Evolutionary conservation across 2,113 vertebrate genomes (phyloP).

Genomic region (Lathamus discolor): DNA sequence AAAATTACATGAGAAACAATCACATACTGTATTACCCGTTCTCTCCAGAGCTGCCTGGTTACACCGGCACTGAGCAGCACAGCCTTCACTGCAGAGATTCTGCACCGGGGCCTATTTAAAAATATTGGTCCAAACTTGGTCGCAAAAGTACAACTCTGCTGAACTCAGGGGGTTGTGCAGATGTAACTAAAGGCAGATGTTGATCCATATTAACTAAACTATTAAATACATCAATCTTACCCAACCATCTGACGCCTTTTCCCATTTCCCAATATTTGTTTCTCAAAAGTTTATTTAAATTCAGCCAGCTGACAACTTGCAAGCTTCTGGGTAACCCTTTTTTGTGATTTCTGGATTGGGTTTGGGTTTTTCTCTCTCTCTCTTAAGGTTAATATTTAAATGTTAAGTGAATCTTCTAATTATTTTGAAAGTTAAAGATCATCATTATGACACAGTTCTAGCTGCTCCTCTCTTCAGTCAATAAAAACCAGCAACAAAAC

Average conservation of each 20-base stretch:
- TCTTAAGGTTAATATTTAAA: background rate
- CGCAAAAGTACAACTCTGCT: conserved; percentile 28
- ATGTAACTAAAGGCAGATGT: conserved; percentile 64
- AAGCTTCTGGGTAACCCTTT: conserved; percentile 13
- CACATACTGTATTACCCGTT: conserved; percentile 45
- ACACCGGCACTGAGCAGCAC: background rate
- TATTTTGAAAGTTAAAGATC: background rate
- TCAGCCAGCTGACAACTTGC: conserved; percentile 8
- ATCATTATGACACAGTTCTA: background rate
- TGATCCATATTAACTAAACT: conserved; percentile 57
- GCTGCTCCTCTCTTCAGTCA: background rate
- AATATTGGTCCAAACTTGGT: conserved; percentile 33
- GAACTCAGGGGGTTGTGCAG: conserved; percentile 26
- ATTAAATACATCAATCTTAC: conserved; percentile 56
- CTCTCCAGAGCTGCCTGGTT: conserved; percentile 37
- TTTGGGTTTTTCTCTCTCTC: background rate
- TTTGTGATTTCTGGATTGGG: background rate
- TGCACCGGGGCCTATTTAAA: conserved; percentile 39
- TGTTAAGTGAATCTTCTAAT: background rate
- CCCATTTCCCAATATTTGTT: conserved; percentile 9
- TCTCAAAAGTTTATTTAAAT: conserved; percentile 41
- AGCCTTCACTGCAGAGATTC: conserved; percentile 8
- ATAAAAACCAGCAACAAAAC: background rate
- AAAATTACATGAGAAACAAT: conserved; percentile 44
- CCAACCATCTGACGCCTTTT: conserved; percentile 18